These are phyloP conservation scores for Chiloscyllium plagiosum DNA, from an alignment of 2,113 vertebrate genomes.

Conservation along the genomic window DNA sequence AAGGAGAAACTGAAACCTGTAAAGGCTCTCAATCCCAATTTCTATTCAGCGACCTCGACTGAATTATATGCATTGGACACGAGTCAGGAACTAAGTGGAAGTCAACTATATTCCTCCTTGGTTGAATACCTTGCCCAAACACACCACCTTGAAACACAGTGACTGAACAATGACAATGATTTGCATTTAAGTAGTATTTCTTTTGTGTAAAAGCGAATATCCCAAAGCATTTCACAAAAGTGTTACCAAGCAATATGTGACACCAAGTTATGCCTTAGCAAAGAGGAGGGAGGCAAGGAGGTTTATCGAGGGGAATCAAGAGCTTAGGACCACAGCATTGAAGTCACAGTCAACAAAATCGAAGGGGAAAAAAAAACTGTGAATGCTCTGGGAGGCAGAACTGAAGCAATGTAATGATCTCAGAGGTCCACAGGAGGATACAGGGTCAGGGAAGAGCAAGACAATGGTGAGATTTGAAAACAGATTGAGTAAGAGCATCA, in stretches of 20 bases:
- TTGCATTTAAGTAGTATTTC: neutral
- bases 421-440: neutral
- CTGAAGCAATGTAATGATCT: neutral
- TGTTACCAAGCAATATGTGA: neutral
- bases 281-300: neutral
- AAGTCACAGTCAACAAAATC: neutral
- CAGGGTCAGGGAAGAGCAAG: neutral
- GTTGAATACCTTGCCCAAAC: neutral
- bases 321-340: too few relatives aligned
- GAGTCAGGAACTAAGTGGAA: neutral
- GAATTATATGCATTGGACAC: neutral
- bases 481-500: neutral
- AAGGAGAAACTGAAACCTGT: neutral
- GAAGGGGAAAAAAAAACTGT: neutral
- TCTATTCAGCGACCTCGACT: neutral
- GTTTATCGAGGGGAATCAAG: neutral
- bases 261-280: neutral
- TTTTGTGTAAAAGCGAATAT: neutral
- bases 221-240: neutral
- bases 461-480: neutral
- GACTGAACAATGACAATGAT: neutral
- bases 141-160: neutral
- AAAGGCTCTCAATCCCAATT: neutral
- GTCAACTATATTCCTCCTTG: neutral
- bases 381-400: neutral